Percentiles rank a stretch among this genome's conserved stretches.
phyloP scores from a whole-genome alignment of 2,888 invertebrate species.

The Malthinus seriepunctatus region DNA sequence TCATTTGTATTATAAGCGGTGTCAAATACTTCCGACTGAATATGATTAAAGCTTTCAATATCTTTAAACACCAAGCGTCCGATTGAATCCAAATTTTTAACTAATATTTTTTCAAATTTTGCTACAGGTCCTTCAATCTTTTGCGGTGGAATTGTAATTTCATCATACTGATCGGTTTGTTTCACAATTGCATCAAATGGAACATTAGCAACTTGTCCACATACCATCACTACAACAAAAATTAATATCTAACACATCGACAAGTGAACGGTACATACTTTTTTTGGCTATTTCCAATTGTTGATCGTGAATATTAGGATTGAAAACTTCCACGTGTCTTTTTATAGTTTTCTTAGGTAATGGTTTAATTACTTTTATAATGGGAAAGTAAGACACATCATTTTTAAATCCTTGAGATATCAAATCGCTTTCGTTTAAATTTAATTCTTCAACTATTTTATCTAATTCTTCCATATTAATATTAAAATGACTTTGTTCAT shows the following conservation, averaged over 20 bases:
- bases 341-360: not conserved
- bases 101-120: constrained; percentile 58
- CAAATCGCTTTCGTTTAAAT: constrained; percentile 1
- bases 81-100: constrained; percentile 64
- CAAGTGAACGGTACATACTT: constrained; percentile 4
- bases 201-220: constrained; percentile 51
- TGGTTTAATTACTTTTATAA: not conserved
- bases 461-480: not conserved
- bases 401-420: not conserved
- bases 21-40: constrained; percentile 94
- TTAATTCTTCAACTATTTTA: not conserved
- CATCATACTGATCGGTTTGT: constrained; percentile 78
- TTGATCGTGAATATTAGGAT: constrained; percentile 15
- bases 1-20: constrained; percentile 96
- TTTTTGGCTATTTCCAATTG: constrained; percentile 15
- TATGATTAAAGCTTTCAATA: constrained; percentile 84
- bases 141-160: constrained; percentile 80
- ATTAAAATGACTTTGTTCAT: not conserved
- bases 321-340: not conserved
- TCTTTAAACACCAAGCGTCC: constrained; percentile 89
- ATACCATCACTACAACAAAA: constrained; percentile 36
- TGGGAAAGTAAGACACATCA: not conserved
- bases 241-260: constrained; percentile 6
- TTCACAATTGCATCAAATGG: constrained; percentile 79
- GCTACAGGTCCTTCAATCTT: constrained; percentile 60